Percentiles rank a stretch among this genome's conserved stretches.
These are phyloP conservation scores for Clarias pachynema DNA, from an alignment of 2,797 vertebrate species.

Conservation along the genomic window DNA sequence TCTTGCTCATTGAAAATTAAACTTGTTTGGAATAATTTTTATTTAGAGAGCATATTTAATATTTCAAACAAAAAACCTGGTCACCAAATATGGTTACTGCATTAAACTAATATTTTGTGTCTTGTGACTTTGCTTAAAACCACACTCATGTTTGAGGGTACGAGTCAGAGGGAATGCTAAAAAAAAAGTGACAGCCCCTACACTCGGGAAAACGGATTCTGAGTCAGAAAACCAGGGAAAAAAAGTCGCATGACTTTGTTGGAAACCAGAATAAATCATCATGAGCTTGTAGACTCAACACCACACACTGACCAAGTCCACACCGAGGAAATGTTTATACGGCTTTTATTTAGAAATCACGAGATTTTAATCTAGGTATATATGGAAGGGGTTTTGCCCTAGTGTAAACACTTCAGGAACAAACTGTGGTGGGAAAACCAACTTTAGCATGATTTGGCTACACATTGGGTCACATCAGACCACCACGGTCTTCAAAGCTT, in stretches of 20 bases:
- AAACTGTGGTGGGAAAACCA: background rate
- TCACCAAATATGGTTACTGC: no score
- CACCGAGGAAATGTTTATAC: background rate
- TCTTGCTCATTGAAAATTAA: background rate
- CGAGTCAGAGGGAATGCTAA: background rate
- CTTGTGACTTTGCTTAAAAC: background rate
- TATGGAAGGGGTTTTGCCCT: background rate
- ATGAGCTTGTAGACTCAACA: background rate
- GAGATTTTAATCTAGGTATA: background rate
- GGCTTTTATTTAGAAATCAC: background rate
- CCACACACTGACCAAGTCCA: no score
- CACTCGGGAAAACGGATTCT: background rate
- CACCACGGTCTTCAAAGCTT: background rate
- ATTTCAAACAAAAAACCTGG: background rate
- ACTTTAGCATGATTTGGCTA: background rate
- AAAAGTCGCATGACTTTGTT: background rate
- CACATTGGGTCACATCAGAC: background rate
- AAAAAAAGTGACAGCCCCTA: background rate
- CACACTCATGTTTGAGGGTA: background rate
- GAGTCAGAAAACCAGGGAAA: background rate
- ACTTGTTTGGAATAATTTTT: no score
- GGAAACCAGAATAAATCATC: background rate
- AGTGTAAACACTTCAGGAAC: background rate
- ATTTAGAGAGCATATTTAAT: no score
- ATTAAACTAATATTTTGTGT: no score